Conservation (phyloP, 2,888 invertebrate genomes). For the Notodromas monacha region DNA sequence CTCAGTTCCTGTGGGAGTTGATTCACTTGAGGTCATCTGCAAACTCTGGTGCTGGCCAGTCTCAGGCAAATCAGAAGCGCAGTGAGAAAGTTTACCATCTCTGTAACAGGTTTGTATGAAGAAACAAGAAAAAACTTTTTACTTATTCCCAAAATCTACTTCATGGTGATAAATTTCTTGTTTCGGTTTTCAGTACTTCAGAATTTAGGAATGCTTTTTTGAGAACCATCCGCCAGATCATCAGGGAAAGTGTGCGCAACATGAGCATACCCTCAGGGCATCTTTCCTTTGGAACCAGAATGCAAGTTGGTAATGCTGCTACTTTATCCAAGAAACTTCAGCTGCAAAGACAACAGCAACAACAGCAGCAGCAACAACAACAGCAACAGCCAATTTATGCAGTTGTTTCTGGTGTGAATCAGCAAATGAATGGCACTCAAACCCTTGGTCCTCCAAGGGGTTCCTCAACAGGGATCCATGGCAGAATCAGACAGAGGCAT, state of each 20-base stretch:
- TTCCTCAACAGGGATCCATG: too few relatives aligned
- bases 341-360: too few relatives aligned
- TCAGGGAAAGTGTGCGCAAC: constrained; percentile 77
- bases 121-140: background rate
- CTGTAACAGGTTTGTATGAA: constrained; percentile 34
- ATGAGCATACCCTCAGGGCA: constrained; percentile 84
- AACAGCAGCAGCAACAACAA: too few relatives aligned
- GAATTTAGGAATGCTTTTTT: constrained; percentile 89
- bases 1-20: constrained; percentile 89
- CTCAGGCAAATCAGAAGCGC: constrained; percentile 30
- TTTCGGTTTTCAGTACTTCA: constrained; percentile 30
- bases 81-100: constrained; percentile 87
- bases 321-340: too few relatives aligned
- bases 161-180: background rate
- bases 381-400: too few relatives aligned
- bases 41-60: too few relatives aligned
- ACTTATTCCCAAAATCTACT: background rate
- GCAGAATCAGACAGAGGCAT: too few relatives aligned
- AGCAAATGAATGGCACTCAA: too few relatives aligned
- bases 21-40: constrained; percentile 64
- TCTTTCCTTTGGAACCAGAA: too few relatives aligned
- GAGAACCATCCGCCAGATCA: constrained; percentile 83
- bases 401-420: too few relatives aligned
- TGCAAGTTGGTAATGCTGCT: too few relatives aligned
- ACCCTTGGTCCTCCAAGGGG: too few relatives aligned